Percentiles rank a stretch among this genome's conserved stretches.
Evolutionary conservation across 1,140 invertebrate species (phyloP).

Genomic region (Anadara kagoshimensis): DNA sequence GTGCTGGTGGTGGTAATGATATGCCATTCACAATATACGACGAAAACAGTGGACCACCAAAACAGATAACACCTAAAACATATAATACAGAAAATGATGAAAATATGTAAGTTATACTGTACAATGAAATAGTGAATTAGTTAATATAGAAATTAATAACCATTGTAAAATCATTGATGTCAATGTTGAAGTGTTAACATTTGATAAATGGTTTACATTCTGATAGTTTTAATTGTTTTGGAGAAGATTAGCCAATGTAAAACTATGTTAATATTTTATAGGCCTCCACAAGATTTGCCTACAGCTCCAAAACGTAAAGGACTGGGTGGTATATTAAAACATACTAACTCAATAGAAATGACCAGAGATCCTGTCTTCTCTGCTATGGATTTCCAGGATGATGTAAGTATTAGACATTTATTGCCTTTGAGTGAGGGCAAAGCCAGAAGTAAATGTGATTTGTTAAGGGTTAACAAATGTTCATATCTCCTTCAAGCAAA

Average conservation of each 20-base stretch:
- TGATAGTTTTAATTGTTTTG: neutral
- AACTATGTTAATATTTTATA: neutral
- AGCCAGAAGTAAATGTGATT: too few species aligned
- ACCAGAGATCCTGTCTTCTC: too few species aligned
- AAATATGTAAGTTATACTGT: neutral
- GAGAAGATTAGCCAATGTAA: neutral
- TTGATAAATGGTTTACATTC: too few species aligned
- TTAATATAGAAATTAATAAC: neutral
- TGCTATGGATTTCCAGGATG: too few species aligned
- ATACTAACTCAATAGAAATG: neutral
- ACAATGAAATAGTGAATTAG: neutral
- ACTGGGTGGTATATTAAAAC: neutral
- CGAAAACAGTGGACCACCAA: conserved; percentile 20
- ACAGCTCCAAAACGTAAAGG: neutral
- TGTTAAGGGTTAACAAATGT: too few species aligned
- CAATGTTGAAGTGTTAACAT: too few species aligned
- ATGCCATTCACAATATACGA: conserved; percentile 43
- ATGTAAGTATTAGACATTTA: too few species aligned
- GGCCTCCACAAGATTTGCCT: neutral
- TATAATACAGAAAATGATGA: conserved; percentile 11
- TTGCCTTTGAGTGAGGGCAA: too few species aligned
- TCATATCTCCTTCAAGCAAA: too few species aligned
- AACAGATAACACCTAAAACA: neutral
- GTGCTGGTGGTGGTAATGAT: neutral
- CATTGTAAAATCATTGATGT: too few species aligned